These are phyloP conservation scores for Rutilus rutilus DNA, from an alignment of 2,113 vertebrate genomes.

Conservation along the genomic window DNA sequence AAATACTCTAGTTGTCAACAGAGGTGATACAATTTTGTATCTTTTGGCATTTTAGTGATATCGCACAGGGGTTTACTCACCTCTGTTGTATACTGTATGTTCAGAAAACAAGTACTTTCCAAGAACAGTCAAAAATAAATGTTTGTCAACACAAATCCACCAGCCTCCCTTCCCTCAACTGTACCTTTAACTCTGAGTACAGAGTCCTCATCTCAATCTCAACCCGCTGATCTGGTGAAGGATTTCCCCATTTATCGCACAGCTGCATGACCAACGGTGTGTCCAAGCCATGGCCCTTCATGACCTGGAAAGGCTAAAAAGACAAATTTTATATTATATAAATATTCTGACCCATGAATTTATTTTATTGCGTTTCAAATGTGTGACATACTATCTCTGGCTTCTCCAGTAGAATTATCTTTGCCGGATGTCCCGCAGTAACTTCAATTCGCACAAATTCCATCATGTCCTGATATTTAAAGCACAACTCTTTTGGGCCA, in stretches of 20 bases:
- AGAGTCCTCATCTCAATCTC: slow-evolving; percentile 72
- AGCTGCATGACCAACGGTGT: slow-evolving; percentile 82
- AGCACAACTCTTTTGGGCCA: slow-evolving; percentile 83
- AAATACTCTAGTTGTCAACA: neutral
- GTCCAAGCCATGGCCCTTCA: slow-evolving; percentile 81
- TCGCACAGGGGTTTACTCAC: neutral
- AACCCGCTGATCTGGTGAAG: slow-evolving; percentile 79
- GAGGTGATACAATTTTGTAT: neutral
- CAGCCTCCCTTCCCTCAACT: neutral
- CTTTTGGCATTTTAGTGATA: neutral
- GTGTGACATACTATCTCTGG: slow-evolving; percentile 63
- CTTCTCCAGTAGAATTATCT: slow-evolving; percentile 78
- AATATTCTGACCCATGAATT: neutral
- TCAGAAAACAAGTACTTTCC: neutral
- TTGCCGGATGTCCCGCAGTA: slow-evolving; percentile 80
- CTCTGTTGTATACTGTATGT: neutral
- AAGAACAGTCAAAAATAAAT: neutral
- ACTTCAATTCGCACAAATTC: slow-evolving; percentile 78
- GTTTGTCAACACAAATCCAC: neutral
- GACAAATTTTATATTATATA: slow-evolving; percentile 20
- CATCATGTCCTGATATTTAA: slow-evolving; percentile 81
- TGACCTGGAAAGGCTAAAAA: slow-evolving; percentile 80
- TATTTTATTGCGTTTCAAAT: neutral
- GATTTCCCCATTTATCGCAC: slow-evolving; percentile 90
- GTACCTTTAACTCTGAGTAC: slow-evolving; percentile 59